Evolutionary conservation across 2,888 invertebrate genomes (phyloP).

Genomic region (Hypsopygia costalis): DNA sequence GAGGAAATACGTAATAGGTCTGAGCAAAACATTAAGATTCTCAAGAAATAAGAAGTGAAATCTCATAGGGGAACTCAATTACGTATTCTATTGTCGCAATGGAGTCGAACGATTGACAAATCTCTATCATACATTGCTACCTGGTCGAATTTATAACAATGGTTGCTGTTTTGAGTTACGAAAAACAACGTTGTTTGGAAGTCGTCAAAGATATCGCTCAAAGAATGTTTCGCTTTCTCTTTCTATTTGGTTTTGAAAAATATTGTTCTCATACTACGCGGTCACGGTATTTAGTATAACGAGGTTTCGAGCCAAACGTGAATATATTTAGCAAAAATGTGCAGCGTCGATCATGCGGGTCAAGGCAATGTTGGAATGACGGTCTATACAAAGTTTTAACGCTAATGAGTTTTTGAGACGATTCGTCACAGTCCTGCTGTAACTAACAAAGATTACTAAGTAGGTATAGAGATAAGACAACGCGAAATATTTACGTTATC

Average conservation of each 20-base stretch:
- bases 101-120: slow-evolving; percentile 8
- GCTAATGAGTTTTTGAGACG: slow-evolving; percentile 1
- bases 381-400: slow-evolving; percentile 6
- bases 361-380: slow-evolving; percentile 29
- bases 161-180: slow-evolving; percentile 10
- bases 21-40: slow-evolving; percentile 32
- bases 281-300: slow-evolving; percentile 29
- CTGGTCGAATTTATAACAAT: slow-evolving; percentile 6
- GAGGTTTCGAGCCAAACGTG: slow-evolving; percentile 33
- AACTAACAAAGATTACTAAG: neutral
- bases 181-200: slow-evolving; percentile 11
- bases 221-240: slow-evolving; percentile 20
- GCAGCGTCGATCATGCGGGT: slow-evolving; percentile 25
- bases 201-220: slow-evolving; percentile 11
- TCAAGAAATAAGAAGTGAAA: slow-evolving; percentile 46
- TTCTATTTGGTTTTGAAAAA: slow-evolving; percentile 22
- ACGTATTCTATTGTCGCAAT: slow-evolving; percentile 30
- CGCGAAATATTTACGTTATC: neutral
- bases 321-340: slow-evolving; percentile 25
- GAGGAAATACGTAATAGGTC: slow-evolving; percentile 1
- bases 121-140: slow-evolving; percentile 14
- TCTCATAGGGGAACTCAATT: slow-evolving; percentile 30
- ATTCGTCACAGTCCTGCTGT: slow-evolving; percentile 1
- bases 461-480: neutral
- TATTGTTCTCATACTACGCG: slow-evolving; percentile 34